Percentiles rank a stretch among this genome's conserved stretches.
Evolutionary conservation across 2,113 vertebrate species (phyloP).

Genomic region (Zosterops borbonicus): DNA sequence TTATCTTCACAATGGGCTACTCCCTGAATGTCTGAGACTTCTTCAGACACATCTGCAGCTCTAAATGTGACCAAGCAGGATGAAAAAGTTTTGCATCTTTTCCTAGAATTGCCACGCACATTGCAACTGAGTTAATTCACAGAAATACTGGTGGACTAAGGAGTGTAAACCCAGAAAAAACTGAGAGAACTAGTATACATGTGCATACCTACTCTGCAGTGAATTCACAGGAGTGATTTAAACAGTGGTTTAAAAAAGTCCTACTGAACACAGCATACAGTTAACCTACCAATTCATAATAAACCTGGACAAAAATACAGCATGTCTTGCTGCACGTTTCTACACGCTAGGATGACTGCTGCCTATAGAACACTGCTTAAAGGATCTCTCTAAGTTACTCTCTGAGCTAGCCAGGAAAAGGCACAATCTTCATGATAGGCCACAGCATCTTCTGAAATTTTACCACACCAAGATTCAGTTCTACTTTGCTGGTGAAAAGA

Average conservation of each 20-base stretch:
- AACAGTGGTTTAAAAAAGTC: neutral
- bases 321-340: neutral
- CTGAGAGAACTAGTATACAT: neutral
- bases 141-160: neutral
- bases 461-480: neutral
- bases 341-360: neutral
- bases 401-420: neutral
- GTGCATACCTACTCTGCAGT: neutral
- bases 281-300: neutral
- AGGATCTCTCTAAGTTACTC: neutral
- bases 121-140: neutral
- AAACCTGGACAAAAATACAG: neutral
- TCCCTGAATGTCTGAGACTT: neutral
- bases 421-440: neutral
- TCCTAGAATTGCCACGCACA: neutral
- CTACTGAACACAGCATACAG: neutral
- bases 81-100: neutral
- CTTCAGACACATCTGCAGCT: neutral
- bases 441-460: neutral
- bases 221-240: neutral
- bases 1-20: neutral
- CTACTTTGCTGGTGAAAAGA: neutral
- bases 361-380: neutral
- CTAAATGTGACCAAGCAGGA: neutral
- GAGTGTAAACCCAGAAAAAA: neutral